Evolutionary conservation across 2,888 invertebrate genomes (phyloP).

Genomic region (Leptopilina syphax): DNA sequence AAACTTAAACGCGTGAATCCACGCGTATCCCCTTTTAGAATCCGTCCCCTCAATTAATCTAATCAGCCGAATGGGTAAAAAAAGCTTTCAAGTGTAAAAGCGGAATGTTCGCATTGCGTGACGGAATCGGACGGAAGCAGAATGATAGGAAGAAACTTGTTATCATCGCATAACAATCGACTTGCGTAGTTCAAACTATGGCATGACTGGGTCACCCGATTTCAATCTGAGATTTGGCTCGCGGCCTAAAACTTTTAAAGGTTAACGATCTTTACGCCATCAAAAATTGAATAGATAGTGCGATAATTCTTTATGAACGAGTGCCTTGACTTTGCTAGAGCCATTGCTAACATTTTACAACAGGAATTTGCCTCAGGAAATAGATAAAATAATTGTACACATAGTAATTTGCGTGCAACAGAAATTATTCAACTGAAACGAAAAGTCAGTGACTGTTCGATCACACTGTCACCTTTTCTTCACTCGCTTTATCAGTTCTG

Average conservation of each 20-base stretch:
- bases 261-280: slow-evolving; percentile 72
- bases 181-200: slow-evolving; percentile 48
- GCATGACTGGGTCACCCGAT: slow-evolving; percentile 71
- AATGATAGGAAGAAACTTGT: slow-evolving; percentile 36
- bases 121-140: slow-evolving; percentile 15
- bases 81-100: neutral
- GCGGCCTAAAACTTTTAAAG: slow-evolving; percentile 71
- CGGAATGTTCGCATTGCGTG: neutral
- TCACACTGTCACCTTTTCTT: too few species aligned
- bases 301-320: slow-evolving; percentile 23
- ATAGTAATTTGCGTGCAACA: too few species aligned
- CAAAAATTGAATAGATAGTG: slow-evolving; percentile 47
- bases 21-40: too few species aligned
- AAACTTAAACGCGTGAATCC: too few species aligned
- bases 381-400: too few species aligned
- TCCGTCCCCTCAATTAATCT: too few species aligned
- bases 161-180: slow-evolving; percentile 63
- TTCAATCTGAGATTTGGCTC: slow-evolving; percentile 73
- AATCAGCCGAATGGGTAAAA: slow-evolving; percentile 3
- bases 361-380: too few species aligned
- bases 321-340: slow-evolving; percentile 2
- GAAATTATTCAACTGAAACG: too few species aligned
- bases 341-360: too few species aligned
- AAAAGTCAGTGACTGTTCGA: too few species aligned
- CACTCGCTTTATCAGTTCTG: too few species aligned